A percentile compares a stretch with the other conserved stretches of the same genome.
phyloP scores from a whole-genome alignment of 1,140 invertebrate genomes.

The Drosophila sp. region DNA sequence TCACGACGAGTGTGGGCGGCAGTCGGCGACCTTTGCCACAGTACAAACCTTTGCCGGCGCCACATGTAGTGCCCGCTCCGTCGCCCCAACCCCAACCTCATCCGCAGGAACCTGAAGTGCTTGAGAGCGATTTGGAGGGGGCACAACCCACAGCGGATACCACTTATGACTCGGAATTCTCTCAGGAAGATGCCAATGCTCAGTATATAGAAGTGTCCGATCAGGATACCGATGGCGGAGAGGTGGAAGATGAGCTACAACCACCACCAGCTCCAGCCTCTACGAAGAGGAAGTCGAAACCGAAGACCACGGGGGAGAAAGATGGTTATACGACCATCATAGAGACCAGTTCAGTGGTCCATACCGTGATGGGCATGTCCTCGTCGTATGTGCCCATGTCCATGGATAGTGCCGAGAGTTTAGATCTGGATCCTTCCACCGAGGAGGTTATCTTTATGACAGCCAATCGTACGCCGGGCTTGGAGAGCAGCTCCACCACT shows the following conservation, averaged over 20 bases:
- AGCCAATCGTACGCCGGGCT: conserved; percentile 78
- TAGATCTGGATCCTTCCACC: conserved; percentile 68
- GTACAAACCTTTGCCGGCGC: conserved; percentile 84
- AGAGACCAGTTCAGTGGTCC: conserved; percentile 68
- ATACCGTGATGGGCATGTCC: conserved; percentile 69
- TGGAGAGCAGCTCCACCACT: conserved; percentile 63
- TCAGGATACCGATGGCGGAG: conserved; percentile 64
- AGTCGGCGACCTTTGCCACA: conserved; percentile 83
- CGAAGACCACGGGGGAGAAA: conserved; percentile 56
- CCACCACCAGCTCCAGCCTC: conserved; percentile 34
- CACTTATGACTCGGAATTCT: conserved; percentile 78
- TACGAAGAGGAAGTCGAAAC: conserved; percentile 69
- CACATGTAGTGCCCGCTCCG: conserved; percentile 39
- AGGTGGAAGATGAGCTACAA: conserved; percentile 59
- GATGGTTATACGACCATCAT: conserved; percentile 63
- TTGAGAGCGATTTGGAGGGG: conserved; percentile 38
- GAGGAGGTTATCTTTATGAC: conserved; percentile 79
- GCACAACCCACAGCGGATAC: conserved; percentile 69
- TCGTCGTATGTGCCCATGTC: conserved; percentile 77
- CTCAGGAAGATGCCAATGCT: conserved; percentile 71
- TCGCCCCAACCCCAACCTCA: conserved; percentile 15
- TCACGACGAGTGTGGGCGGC: conserved; percentile 72
- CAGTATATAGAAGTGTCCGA: conserved; percentile 81
- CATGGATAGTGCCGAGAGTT: conserved; percentile 62
- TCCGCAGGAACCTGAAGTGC: conserved; percentile 45